Evolutionary conservation across 2,888 invertebrate genomes (phyloP), one percentile per base, ranked within the genome.

Genomic region (Tetragnatha montana): DNA sequence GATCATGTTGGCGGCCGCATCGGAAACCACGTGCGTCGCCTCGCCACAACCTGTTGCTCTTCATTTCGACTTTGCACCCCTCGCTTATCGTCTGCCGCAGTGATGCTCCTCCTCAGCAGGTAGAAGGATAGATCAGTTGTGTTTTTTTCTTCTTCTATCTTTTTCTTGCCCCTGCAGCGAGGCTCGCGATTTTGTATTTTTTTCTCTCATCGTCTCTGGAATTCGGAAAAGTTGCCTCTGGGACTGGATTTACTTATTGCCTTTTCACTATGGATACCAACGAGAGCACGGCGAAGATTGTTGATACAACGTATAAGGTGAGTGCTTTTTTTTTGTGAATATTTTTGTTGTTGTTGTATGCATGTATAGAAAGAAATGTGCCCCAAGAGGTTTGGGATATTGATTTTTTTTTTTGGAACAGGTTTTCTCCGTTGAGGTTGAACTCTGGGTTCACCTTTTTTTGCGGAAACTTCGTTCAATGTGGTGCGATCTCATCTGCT

Each of bases 231-330:
- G 47, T 21, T 68, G 69, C 35, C 47, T 19, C n/a, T 35, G 12
- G 69, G 49, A 47, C 47, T 80, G n/a, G 47, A 80, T 69, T 75
- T 75, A 21, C 35, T 35, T 14, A 21, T 35, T 35, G 35, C 35
- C 35, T 35, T 35, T 19, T 47, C 68, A 84, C 19, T 17, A 89
- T 89, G 88, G 88, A 89, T 89, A 89, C 75, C 22, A 84, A 75
- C 51, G 88, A 89, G 50, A 75, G 70, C 47, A 89, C 88, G 6
- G 88, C 88, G 17, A 89, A 89, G 50, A 50, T 84, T 68, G 88
- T 89, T 70, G 88, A 89, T 75, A 84, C 73, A 35, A 89, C 88
- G 19, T 89, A 89, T 19, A 89, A 89, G 84, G 88, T 89, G 80
- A 74, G 60, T 60, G 60, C 6, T 7, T 60, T 60, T 60, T 17